Evolutionary conservation across 2,797 vertebrate species (phyloP), one percentile per base, ranked within the genome.

Genomic region (Ptychobarbus kaznakovi): DNA sequence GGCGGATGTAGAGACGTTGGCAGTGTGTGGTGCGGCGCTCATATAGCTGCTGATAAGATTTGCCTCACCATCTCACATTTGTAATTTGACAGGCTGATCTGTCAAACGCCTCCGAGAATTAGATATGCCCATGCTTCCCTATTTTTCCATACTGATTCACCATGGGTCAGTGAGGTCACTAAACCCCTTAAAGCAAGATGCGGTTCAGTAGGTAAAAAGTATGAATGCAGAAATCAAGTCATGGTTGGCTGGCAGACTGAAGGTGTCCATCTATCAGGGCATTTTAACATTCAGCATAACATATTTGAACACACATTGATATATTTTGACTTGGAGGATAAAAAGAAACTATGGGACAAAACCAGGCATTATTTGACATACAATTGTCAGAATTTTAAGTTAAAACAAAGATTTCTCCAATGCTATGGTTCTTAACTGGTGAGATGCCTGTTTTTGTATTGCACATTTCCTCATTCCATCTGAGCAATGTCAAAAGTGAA

Each of bases 391-490:
- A 53, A 78, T 84, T 63, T 6, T 66, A 86, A 85, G 73, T 74
- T 82, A 84, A 80, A 89, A 65, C 51, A 80, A 44, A 79, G n/a
- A 5, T 84, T 76, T 80, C 85, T 87, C 65, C 13, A 74, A 78
- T 77, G 81, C 75, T 51, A 65, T 77, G 72, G 49, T 61, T 91
- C 74, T 84, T 91, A 86, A 88, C 90, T 92, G 90, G 88, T 91
- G 76, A 90, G 89, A 93, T 89, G 89, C 51, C 80, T 91, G 90
- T 86, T 87, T 83, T 90, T 90, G 92, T 95, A 96, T 96, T 96
- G 95, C 95, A 96, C 95, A 92, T 94, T 93, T 95, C 92, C 93
- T 94, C 92, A 63, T 66, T 93, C 92, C 87, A 92, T 92, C 91
- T 89, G 90, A 88, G 88, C 88, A 88, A 93, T 86, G 86, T 81